These are phyloP conservation scores for Hydropotes inermis DNA, from an alignment of 2,113 vertebrate genomes.

Conservation along the genomic window DNA sequence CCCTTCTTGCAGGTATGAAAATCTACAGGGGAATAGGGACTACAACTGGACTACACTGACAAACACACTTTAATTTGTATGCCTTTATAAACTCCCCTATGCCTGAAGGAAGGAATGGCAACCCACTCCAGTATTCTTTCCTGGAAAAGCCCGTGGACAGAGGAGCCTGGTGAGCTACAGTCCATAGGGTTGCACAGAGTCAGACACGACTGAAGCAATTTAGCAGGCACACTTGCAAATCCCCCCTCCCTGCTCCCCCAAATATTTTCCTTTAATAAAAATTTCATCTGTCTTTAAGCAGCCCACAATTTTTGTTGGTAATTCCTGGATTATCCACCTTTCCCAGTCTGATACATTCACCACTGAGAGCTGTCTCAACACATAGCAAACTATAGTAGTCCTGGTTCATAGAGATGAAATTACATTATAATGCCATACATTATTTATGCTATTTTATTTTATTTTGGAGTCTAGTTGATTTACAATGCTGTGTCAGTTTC, in stretches of 20 bases:
- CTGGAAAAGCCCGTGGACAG: background rate
- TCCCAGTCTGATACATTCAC: background rate
- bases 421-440: background rate
- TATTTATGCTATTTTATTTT: background rate
- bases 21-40: background rate
- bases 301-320: background rate
- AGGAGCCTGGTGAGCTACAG: background rate
- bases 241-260: background rate
- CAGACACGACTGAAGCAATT: background rate
- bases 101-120: background rate
- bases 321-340: conserved; percentile 30
- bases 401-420: background rate
- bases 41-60: background rate
- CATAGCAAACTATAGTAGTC: background rate
- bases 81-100: conserved; percentile 46
- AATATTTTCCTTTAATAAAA: conserved; percentile 59
- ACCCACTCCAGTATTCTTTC: background rate
- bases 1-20: background rate
- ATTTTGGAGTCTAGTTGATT: background rate
- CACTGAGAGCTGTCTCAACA: background rate
- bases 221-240: background rate
- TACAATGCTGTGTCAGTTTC: background rate
- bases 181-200: background rate
- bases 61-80: background rate
- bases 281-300: conserved; percentile 32